These are phyloP conservation scores for Myotis davidii DNA, from an alignment of 2,113 vertebrate species.

Conservation along the genomic window DNA sequence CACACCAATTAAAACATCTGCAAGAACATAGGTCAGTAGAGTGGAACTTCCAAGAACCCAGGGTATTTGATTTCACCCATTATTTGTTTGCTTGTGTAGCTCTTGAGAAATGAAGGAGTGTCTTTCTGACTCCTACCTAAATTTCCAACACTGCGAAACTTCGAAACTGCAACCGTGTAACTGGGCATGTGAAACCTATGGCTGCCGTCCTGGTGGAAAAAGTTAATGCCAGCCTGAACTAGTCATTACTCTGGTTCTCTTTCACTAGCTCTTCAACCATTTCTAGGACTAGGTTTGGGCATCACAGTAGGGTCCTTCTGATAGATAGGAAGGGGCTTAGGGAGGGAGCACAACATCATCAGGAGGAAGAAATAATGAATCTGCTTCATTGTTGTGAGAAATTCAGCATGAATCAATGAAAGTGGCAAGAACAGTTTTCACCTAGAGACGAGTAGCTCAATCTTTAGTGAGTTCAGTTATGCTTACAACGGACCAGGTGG, in stretches of 20 bases:
- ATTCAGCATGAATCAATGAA: neutral
- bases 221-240: neutral
- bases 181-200: fast-evolving
- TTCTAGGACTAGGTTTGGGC: neutral
- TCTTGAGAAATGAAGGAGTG: neutral
- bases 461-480: neutral
- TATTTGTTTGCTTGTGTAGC: neutral
- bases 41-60: neutral
- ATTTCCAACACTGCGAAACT: neutral
- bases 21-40: too few species aligned
- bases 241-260: neutral
- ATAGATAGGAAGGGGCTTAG: neutral
- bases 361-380: neutral
- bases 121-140: neutral
- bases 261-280: neutral
- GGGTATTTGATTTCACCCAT: neutral
- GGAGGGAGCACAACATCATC: too few species aligned
- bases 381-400: neutral
- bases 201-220: neutral
- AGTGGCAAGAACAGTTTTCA: neutral
- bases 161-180: neutral
- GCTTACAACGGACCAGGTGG: neutral
- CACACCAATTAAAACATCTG: neutral
- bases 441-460: neutral
- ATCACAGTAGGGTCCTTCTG: neutral